Evolutionary conservation across 1,140 invertebrate genomes (phyloP).

Genomic region (Pinna nobilis): DNA sequence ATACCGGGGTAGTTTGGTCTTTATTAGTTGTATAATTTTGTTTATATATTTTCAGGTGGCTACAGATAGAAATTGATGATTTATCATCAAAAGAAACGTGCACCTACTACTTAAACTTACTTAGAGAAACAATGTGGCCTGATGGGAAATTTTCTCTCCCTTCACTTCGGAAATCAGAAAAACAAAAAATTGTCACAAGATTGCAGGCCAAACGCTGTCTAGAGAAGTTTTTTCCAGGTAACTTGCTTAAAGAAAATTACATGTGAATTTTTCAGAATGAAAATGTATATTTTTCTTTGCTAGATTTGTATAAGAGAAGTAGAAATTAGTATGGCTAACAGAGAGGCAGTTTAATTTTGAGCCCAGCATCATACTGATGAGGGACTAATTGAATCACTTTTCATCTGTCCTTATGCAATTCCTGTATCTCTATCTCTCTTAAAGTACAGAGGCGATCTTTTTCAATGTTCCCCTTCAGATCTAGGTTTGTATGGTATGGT

Average conservation of each 20-base stretch:
- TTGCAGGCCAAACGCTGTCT: conserved; percentile 50
- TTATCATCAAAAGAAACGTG: conserved; percentile 49
- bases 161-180: conserved; percentile 32
- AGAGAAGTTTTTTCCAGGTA: conserved; percentile 59
- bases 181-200: conserved; percentile 49
- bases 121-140: conserved; percentile 65
- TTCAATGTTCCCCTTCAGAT: no score
- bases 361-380: no score
- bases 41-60: conserved; percentile 46
- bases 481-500: no score
- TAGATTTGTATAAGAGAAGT: not conserved
- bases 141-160: conserved; percentile 51
- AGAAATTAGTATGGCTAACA: not conserved
- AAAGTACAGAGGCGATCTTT: not conserved
- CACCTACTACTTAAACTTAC: conserved; percentile 50
- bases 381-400: no score
- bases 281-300: not conserved
- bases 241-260: not conserved
- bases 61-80: conserved; percentile 43
- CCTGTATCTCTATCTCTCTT: not conserved
- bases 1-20: no score
- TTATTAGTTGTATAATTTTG: no score
- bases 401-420: no score
- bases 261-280: not conserved
- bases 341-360: not conserved